Base-by-base conservation (phyloP, 1,140 invertebrate genomes). In the Lepidurus couesii region DNA sequence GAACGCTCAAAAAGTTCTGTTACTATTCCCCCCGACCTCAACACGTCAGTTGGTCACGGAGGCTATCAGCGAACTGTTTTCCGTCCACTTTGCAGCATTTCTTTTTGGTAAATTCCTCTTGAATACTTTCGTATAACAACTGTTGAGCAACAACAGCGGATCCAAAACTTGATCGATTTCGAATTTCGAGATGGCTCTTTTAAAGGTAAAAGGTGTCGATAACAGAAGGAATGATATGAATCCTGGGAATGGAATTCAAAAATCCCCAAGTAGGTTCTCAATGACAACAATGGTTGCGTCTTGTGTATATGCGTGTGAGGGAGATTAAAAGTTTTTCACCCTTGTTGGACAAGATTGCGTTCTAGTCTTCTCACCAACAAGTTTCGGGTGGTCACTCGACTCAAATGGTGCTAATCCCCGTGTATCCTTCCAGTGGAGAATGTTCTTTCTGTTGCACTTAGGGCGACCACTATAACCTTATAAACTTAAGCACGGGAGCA, bases 231-330 rank as follows among this genome's bases (percentile, higher is more conserved):
- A 65, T 65, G 53, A 21, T 65, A 65, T 65, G 53, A 65, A 65
- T 65, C 53, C n/a, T 65, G 53, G 53, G 53, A 65, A 65, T 65
- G 53, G 53, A 65, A 65, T 65, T 65, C 53, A 65, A 65, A 21
- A 16, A 65, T 65, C 53, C 53, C 21, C 53, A 16, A 11, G 16
- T 21, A 65, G 21, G 53, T 13, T 65, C 53, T 65, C 53, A 65
- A 65, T 65, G 53, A 65, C 53, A 65, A 65, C 53, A 65, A 65
- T 65, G n/a, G 53, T 65, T 7, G 53, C 1, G 16, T 16, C 16
- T 65, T 21, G 53, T 65, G 53, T 7, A 34, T 34, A 34, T 34
- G 34, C 3, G 34, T 34, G 34, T 4, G 34, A 34, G 34, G 3
- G 53, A 65, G 21, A 65, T n/a, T 65, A 13, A n/a, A 13, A 13